Evolutionary conservation across 2,888 invertebrate genomes (phyloP).

Genomic region (Folsomia manolachei): DNA sequence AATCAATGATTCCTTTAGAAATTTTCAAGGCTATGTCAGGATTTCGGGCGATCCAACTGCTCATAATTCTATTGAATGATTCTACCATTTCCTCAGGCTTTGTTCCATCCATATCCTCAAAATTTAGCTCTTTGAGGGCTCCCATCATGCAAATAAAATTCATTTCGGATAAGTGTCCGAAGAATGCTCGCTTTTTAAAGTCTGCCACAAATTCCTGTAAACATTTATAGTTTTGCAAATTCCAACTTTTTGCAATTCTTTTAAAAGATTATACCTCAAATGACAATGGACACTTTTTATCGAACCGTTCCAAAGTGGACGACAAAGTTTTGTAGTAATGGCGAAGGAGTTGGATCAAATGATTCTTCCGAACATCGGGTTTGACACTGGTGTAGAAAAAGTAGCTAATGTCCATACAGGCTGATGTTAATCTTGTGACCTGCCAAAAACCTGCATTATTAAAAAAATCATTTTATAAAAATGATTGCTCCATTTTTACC

Average conservation of each 20-base stretch:
- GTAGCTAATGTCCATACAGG: slow-evolving; percentile 30
- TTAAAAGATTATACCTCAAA: neutral
- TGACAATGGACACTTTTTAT: neutral
- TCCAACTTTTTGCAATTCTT: neutral
- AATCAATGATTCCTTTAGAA: neutral
- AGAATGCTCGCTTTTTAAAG: neutral
- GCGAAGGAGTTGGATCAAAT: slow-evolving; percentile 6
- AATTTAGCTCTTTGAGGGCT: neutral
- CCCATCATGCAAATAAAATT: neutral
- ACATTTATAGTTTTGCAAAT: neutral
- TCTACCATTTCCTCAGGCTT: neutral
- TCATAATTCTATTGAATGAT: neutral
- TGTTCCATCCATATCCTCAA: neutral
- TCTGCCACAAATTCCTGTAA: neutral
- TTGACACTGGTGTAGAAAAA: slow-evolving; percentile 28
- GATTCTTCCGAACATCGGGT: slow-evolving; percentile 11
- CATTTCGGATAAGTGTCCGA: neutral
- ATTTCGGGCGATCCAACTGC: neutral
- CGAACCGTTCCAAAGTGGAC: slow-evolving; percentile 5
- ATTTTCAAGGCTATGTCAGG: neutral
- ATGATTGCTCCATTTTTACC: neutral
- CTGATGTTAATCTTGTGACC: slow-evolving; percentile 21
- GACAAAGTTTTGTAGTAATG: slow-evolving; percentile 10
- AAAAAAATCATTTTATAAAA: too few species aligned
- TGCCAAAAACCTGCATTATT: too few species aligned